A percentile compares a stretch with the other conserved stretches of the same genome.
phyloP scores from a whole-genome alignment of 2,888 invertebrate species.

The Hirtodrosophila confusa region DNA sequence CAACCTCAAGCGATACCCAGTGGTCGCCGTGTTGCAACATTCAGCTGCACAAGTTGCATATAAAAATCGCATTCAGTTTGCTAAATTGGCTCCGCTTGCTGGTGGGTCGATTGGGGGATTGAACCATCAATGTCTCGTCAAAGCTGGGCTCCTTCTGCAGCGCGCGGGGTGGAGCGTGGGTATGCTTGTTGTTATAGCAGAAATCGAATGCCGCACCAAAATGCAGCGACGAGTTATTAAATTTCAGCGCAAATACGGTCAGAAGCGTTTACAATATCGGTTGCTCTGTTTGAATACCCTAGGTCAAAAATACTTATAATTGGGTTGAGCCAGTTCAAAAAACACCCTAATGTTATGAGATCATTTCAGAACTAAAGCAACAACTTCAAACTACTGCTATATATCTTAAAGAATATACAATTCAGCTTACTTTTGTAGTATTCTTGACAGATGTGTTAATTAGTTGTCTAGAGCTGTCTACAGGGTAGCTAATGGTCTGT shows the following conservation, averaged over 20 bases:
- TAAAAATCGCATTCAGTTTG: conserved; percentile 71
- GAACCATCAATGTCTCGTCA: conserved; percentile 80
- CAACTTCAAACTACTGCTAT: no score
- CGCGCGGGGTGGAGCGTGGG: neutral
- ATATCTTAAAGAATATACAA: no score
- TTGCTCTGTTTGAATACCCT: conserved; percentile 23
- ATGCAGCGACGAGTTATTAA: conserved; percentile 66
- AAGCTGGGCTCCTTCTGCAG: conserved; percentile 40
- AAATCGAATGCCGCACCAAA: conserved; percentile 44
- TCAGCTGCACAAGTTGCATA: conserved; percentile 55
- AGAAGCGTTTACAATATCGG: conserved; percentile 60
- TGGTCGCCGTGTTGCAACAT: conserved; percentile 15
- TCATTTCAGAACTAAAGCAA: no score
- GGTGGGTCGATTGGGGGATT: conserved; percentile 73
- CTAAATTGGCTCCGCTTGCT: conserved; percentile 72
- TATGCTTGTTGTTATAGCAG: conserved; percentile 20
- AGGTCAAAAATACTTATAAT: neutral
- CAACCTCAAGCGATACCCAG: conserved; percentile 6
- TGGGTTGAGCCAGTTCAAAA: neutral
- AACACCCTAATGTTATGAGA: no score
- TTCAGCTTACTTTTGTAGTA: no score
- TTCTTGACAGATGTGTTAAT: no score
- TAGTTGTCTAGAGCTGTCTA: neutral
- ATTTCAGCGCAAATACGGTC: conserved; percentile 57
- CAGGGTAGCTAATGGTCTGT: conserved; percentile 9